These are phyloP conservation scores for Gymnocheta viridis DNA, from an alignment of 2,888 invertebrate species.

Conservation along the genomic window DNA sequence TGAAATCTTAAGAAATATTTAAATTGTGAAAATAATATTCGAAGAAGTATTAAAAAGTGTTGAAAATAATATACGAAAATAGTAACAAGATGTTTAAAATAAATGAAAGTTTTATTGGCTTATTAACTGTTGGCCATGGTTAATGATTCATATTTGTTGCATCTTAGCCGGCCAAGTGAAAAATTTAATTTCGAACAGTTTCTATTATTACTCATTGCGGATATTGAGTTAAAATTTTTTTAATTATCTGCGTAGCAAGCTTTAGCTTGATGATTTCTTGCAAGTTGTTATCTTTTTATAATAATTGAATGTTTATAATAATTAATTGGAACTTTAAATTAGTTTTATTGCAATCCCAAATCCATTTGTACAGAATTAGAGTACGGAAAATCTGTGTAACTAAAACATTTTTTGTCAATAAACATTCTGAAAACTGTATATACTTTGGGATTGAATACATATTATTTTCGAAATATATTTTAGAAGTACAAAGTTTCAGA, in stretches of 20 bases:
- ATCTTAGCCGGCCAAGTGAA: constrained; percentile 14
- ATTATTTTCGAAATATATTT: too few relatives aligned
- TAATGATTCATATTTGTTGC: constrained; percentile 33
- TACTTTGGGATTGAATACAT: too few relatives aligned
- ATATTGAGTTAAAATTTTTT: background rate
- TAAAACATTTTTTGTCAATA: too few relatives aligned
- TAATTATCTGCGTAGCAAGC: background rate
- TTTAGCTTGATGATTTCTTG: background rate
- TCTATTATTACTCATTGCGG: background rate
- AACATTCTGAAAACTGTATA: too few relatives aligned
- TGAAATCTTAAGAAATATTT: background rate
- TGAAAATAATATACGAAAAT: background rate
- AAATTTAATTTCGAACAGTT: background rate
- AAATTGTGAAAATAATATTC: background rate
- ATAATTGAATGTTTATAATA: too few relatives aligned
- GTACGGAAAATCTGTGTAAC: too few relatives aligned
- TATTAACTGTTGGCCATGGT: constrained; percentile 21
- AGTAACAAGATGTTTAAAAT: background rate
- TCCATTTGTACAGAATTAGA: too few relatives aligned
- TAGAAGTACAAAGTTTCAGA: too few relatives aligned
- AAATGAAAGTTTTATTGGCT: constrained; percentile 41
- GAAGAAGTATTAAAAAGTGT: background rate
- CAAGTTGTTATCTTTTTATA: too few relatives aligned
- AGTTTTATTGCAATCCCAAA: too few relatives aligned
- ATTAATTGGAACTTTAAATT: too few relatives aligned